Evolutionary conservation across 2,888 invertebrate genomes (phyloP), one percentile per base, ranked within the genome.

Genomic region (Agonopterix subpropinquella): DNA sequence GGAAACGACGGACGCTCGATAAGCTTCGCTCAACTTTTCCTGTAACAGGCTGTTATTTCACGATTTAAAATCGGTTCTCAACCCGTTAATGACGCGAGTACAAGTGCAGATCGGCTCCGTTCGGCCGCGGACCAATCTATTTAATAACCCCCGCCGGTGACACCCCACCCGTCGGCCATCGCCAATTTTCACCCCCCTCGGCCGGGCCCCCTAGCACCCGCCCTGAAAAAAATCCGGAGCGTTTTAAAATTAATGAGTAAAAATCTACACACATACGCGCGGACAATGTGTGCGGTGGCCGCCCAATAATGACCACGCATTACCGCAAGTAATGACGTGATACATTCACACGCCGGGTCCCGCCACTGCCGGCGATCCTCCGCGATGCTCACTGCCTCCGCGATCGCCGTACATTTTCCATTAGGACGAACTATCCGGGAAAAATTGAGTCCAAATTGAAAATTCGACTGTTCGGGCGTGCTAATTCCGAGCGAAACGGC

Each of bases 181-280:
- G 87, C 88, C 85, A 83, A 86, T 84, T 87, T 84, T 80, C 82
- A 73, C 78, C 79, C 82, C 79, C 80, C 73, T 69, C 66, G 54
- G 61, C 65, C 61, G 64, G 70, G 72, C 70, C 80, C 80, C 83
- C 81, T 77, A 77, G 81, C 83, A 81, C 82, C 87, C 86, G 80
- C 86, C 82, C 87, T 84, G 86, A 85, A 89, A 88, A 89, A 89
- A 89, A 89, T 89, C 88, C 89, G 72, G 85, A 88, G 86, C 89
- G 88, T 89, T 89, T 89, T 89, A 89, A 89, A 89, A 89, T 89
- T 89, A 89, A 89, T 89, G 89, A 89, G 89, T 89, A 89, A 89
- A 88, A 89, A 89, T 89, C 78, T 81, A 89, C 89, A 86, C 87
- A 87, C 85, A 86, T 89, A 83, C 70, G 72, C 70, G 69, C 72